Base-by-base conservation (phyloP, 2,113 vertebrate genomes). In the Triplophysa tibetana region DNA sequence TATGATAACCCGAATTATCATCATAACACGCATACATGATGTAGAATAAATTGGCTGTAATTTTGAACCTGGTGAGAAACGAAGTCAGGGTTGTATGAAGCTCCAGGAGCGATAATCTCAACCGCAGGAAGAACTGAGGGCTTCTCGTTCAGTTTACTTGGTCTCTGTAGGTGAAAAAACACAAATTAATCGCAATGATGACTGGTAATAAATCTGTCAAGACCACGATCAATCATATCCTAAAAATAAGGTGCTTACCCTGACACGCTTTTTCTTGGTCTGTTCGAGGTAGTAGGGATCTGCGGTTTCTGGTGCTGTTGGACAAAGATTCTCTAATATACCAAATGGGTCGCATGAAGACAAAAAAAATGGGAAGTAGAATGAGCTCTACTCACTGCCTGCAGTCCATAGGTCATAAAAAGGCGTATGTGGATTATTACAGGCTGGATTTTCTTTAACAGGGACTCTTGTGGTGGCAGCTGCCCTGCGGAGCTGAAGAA, bases 41-140 rank as follows among this genome's bases (percentile, higher is more conserved):
- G 24, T n/a, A n/a, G n/a, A n/a, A n/a, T n/a, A n/a, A n/a, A n/a
- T n/a, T n/a, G n/a, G n/a, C n/a, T n/a, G n/a, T n/a, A n/a, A n/a
- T n/a, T 1, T 0, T 81, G 0, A 81, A 96, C 96, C 94, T 98
- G 96, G 84, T 98, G 96, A 70, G 94, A 93, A 58, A 94, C 90
- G 79, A 95, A 97, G 38, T 94, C 87, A 0, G 96, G 96, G 80
- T 97, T 97, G 89, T 98, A 98, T 16, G 96, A 98, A 67, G 93
- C 95, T 41, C 96, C 96, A 0, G 96, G 88, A 0, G 90, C 88
- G 0, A 89, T 92, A 74, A 96, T 92, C 75, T 98, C 96, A 78
- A 98, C 91, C 0, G 96, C 95, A 0, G 96, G 94, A 0, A 92
- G 89, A 26, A 85, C 80, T 0, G 95, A 98, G 0, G 95, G 95